phyloP scores from a whole-genome alignment of 2,797 vertebrate species.

The Chiroxiphia lanceolata region DNA sequence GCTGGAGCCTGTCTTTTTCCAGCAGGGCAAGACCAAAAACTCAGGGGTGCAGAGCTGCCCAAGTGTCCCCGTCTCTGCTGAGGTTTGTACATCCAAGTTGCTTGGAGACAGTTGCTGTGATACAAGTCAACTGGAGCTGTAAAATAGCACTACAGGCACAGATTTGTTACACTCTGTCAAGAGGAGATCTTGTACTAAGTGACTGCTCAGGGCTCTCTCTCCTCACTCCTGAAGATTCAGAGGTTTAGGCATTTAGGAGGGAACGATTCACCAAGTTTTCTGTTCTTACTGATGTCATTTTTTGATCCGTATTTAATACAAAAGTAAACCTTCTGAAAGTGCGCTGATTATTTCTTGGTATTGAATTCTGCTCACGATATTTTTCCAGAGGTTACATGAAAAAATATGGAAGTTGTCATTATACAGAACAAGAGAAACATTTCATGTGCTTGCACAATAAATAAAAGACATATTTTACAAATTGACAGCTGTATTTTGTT shows the following conservation, averaged over 20 bases:
- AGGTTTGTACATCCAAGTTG: slow-evolving; percentile 73
- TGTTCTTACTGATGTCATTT: not conserved
- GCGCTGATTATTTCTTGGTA: not conserved
- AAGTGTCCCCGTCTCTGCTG: not conserved
- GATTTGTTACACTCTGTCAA: not conserved
- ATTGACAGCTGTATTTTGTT: not conserved
- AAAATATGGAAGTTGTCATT: not conserved
- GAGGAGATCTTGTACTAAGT: not conserved
- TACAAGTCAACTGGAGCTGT: slow-evolving; percentile 72
- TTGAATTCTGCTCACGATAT: not conserved
- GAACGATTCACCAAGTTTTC: not conserved
- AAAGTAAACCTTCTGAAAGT: not conserved
- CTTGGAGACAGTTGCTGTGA: slow-evolving; percentile 85
- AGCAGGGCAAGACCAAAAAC: not conserved
- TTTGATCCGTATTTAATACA: not conserved
- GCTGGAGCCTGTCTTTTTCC: not conserved
- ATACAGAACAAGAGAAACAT: not conserved
- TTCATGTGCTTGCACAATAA: not conserved
- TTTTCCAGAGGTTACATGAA: not conserved
- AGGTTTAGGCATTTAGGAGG: not conserved
- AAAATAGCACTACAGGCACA: slow-evolving; percentile 52
- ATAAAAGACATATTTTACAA: not conserved
- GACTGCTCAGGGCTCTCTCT: slow-evolving; percentile 4
- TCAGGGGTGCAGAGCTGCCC: slow-evolving; percentile 13
- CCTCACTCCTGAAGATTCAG: not conserved